phyloP scores from a whole-genome alignment of 35 echinoderm and acorn worm species.

The Acanthaster planci region DNA sequence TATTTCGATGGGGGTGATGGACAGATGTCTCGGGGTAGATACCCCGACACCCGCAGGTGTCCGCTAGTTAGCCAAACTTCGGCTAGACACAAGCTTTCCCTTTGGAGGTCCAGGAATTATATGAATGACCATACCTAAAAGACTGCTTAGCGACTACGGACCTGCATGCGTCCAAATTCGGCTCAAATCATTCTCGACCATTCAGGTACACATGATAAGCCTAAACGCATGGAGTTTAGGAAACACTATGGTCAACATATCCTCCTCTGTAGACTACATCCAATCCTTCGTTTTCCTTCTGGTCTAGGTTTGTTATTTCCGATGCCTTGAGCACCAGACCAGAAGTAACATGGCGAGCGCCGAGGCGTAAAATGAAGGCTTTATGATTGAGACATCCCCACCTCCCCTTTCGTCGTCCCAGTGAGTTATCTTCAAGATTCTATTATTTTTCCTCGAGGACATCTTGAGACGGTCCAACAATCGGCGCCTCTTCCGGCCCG shows the following conservation, averaged over 20 bases:
- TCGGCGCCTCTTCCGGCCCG: neutral
- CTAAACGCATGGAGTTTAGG: no score
- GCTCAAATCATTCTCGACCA: no score
- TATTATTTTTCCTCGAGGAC: neutral
- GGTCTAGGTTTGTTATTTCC: neutral
- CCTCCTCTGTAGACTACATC: no score
- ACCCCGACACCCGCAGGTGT: neutral
- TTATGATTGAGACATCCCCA: constrained; percentile 21
- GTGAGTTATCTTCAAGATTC: neutral
- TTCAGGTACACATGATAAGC: no score
- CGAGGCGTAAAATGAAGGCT: constrained; percentile 22
- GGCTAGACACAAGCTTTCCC: no score
- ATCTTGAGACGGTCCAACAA: neutral
- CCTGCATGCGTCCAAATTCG: no score
- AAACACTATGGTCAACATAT: no score
- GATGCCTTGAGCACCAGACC: constrained; percentile 18
- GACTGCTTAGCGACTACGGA: no score
- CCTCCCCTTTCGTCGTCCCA: constrained; percentile 1
- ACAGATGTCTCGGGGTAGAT: constrained; percentile 2
- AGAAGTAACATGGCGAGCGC: neutral
- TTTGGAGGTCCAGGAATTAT: no score
- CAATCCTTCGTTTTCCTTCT: neutral
- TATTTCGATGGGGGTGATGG: neutral
- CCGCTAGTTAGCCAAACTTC: neutral
- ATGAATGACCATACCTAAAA: no score